phyloP scores from a whole-genome alignment of 1,140 invertebrate genomes.

The Atta cephalotes region DNA sequence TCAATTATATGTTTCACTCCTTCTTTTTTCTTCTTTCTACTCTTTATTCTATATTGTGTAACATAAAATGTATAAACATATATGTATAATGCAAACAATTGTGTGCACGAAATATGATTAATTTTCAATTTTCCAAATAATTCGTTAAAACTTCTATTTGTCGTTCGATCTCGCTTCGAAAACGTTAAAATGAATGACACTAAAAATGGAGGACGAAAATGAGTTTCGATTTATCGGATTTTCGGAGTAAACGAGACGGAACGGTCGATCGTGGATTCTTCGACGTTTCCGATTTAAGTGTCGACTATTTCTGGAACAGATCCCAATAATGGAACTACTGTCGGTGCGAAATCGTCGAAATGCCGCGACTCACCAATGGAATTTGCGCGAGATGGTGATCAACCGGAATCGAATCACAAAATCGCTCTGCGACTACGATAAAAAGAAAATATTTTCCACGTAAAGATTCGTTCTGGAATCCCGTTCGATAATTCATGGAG shows the following conservation, averaged over 20 bases:
- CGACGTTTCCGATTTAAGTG: slow-evolving; percentile 13
- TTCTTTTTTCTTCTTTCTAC: no score
- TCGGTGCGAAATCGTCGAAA: slow-evolving; percentile 56
- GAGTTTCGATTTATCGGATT: background rate
- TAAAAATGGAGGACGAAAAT: background rate
- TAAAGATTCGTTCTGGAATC: slow-evolving; percentile 71
- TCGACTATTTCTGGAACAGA: slow-evolving; percentile 39
- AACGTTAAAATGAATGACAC: background rate
- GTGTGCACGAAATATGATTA: background rate
- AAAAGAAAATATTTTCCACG: slow-evolving; percentile 69
- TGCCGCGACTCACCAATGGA: slow-evolving; percentile 59
- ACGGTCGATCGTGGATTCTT: slow-evolving; percentile 33
- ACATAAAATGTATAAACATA: background rate
- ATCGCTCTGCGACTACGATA: slow-evolving; percentile 3
- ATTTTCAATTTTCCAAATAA: background rate
- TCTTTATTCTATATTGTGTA: background rate
- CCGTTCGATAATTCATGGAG: slow-evolving; percentile 70
- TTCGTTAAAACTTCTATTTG: background rate
- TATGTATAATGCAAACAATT: no score
- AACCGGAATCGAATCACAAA: slow-evolving; percentile 55
- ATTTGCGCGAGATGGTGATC: slow-evolving; percentile 44
- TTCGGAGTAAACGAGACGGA: background rate
- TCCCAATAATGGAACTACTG: slow-evolving; percentile 57
- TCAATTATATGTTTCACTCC: background rate
- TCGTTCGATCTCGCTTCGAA: background rate